phyloP scores from a whole-genome alignment of 2,888 invertebrate genomes.

The Mimas tiliae region DNA sequence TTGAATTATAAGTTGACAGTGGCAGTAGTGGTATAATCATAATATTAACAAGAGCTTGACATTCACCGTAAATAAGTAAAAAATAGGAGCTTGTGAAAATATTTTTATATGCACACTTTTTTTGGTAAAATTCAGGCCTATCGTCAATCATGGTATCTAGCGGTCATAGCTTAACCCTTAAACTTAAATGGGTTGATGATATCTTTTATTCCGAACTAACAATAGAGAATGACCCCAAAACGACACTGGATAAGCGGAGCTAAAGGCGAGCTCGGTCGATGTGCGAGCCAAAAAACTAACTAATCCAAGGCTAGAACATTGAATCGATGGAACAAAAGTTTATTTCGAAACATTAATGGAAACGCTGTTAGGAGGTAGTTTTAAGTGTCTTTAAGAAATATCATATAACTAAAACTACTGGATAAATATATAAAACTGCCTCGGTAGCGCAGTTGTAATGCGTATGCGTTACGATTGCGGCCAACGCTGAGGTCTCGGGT shows the following conservation, averaged over 20 bases:
- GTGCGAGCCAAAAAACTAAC: neutral
- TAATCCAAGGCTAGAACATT: neutral
- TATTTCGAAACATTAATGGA: too few relatives aligned
- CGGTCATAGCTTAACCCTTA: neutral
- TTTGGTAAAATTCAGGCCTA: constrained; percentile 31
- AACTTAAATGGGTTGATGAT: constrained; percentile 3
- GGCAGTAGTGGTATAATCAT: too few relatives aligned
- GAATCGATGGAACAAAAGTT: too few relatives aligned
- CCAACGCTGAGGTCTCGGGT: too few relatives aligned
- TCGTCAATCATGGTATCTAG: constrained; percentile 35
- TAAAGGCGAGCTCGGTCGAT: neutral
- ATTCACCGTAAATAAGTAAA: neutral
- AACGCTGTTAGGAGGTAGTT: too few relatives aligned
- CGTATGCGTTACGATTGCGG: too few relatives aligned
- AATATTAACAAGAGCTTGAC: neutral
- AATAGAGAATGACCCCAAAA: neutral
- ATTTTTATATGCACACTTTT: constrained; percentile 36
- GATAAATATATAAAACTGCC: too few relatives aligned
- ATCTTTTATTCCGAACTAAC: constrained; percentile 11
- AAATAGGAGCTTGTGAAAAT: constrained; percentile 31
- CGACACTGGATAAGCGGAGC: neutral
- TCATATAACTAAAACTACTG: too few relatives aligned
- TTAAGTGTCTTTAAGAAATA: too few relatives aligned
- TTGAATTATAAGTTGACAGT: too few relatives aligned
- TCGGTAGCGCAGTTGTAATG: too few relatives aligned